These are phyloP conservation scores for Quadriops clusia DNA, from an alignment of 2,888 invertebrate genomes.

Conservation along the genomic window DNA sequence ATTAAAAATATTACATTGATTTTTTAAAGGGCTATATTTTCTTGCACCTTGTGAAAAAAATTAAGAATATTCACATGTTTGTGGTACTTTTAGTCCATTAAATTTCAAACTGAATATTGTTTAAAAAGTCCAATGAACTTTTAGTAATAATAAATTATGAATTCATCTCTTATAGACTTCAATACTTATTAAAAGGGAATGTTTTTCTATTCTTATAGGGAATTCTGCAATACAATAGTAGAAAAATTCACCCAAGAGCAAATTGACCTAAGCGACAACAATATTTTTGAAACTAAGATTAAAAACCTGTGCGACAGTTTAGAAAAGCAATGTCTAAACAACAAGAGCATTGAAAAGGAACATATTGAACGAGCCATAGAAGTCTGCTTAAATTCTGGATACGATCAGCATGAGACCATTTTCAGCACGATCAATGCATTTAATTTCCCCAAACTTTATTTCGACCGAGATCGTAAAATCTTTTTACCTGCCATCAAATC, in stretches of 20 bases:
- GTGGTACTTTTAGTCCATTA: too few species aligned
- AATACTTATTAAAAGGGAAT: too few species aligned
- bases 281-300: slow-evolving; percentile 56
- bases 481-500: slow-evolving; percentile 43
- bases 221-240: slow-evolving; percentile 60
- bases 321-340: slow-evolving; percentile 61
- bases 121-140: too few species aligned
- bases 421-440: slow-evolving; percentile 73
- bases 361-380: slow-evolving; percentile 64
- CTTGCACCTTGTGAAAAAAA: too few species aligned
- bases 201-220: slow-evolving; percentile 43
- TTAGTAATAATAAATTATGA: too few species aligned
- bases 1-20: too few species aligned
- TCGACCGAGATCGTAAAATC: slow-evolving; percentile 67
- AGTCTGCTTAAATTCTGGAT: slow-evolving; percentile 47
- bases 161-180: too few species aligned
- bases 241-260: slow-evolving; percentile 45
- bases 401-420: slow-evolving; percentile 59
- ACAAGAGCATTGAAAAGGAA: slow-evolving; percentile 59
- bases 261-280: slow-evolving; percentile 40
- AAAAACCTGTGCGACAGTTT: slow-evolving; percentile 67
- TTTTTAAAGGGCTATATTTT: too few species aligned
- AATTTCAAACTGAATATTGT: too few species aligned
- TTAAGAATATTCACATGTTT: too few species aligned
- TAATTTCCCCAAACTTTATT: slow-evolving; percentile 64